These are phyloP conservation scores for Coecobrya sp. DNA, from an alignment of 2,888 invertebrate species.

Conservation along the genomic window DNA sequence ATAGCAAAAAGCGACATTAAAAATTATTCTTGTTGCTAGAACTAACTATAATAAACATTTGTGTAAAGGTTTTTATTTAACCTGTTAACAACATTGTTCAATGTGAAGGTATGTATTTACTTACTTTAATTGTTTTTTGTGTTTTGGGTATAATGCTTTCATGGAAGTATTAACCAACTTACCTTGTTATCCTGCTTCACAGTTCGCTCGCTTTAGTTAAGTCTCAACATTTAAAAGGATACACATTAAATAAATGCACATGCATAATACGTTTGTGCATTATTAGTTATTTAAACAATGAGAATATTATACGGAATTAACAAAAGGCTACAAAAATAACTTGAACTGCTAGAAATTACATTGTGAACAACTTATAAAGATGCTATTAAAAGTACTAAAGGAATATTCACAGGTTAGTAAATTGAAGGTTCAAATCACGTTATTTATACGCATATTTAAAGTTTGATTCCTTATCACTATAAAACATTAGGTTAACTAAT, in stretches of 20 bases:
- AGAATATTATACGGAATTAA: background rate
- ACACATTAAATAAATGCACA: background rate
- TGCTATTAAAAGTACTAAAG: too few relatives aligned
- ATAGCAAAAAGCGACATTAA: slow-evolving; percentile 33
- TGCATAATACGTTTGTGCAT: background rate
- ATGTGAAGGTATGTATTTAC: background rate
- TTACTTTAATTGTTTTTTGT: background rate
- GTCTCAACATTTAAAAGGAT: slow-evolving; percentile 14
- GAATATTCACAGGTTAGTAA: background rate
- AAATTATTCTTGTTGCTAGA: background rate
- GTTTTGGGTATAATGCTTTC: background rate
- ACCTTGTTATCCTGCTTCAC: background rate
- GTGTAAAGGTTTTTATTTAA: background rate
- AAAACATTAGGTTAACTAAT: too few relatives aligned
- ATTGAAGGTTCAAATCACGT: background rate
- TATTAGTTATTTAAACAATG: background rate
- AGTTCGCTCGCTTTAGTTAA: background rate
- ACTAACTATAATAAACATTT: background rate
- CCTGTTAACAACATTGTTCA: slow-evolving; percentile 2
- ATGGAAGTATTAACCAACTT: slow-evolving; percentile 2
- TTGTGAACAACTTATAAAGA: too few relatives aligned
- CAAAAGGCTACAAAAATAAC: background rate
- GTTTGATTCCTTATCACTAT: too few relatives aligned
- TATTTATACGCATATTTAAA: too few relatives aligned
- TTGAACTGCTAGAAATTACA: too few relatives aligned